Base-by-base conservation (phyloP, 2,888 invertebrate genomes). In the Cenopis cana region DNA sequence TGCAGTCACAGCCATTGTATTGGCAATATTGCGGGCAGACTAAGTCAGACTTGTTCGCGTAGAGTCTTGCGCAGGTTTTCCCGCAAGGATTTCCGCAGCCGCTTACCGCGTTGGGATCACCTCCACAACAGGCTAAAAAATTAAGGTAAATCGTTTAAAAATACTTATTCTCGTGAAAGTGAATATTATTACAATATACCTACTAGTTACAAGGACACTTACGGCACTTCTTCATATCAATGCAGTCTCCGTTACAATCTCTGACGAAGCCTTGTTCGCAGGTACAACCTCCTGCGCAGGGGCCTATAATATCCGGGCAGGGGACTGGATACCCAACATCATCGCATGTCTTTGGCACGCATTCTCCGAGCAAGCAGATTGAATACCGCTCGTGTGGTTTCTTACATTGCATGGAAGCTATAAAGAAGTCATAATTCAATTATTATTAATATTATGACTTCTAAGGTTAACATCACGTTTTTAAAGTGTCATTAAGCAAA, bases 51-150 rank as follows among this genome's bases (percentile, higher is more conserved):
- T 49, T 46, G 36, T 69, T 62, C 3, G 61, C 33, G 55, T 55
- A 55, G 11, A 61, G 61, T 24, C 68, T 62, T 0, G 54, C 68
- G 46, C 68, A 69, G 0, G 62, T 62, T 17, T 64, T 55, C 0
- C 69, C 69, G 24, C 74, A 74, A 9, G 69, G 68, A 59, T 74
- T 70, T 0, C 69, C 64, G 5, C 62, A 62, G 20, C 74, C 69
- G n/a, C 46, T 29, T 49, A 49, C 38, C 0, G 68, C 68, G 33
- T 69, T 46, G 9, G 49, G 61, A 33, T 62, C 61, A 20, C 68
- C 68, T 36, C 68, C 68, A 24, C 68, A 69, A 49, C 55, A 5
- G 4, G 68, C 68, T 69, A 49, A 0, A 55, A 61, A 29, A 50
- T 11, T n/a, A 20, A 20, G 24, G 24, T 4, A 24, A 1, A 24